Evolutionary conservation across 1,140 invertebrate species (phyloP), one percentile per base, ranked within the genome.

Genomic region (Pseudomyrmex flavicornis): DNA sequence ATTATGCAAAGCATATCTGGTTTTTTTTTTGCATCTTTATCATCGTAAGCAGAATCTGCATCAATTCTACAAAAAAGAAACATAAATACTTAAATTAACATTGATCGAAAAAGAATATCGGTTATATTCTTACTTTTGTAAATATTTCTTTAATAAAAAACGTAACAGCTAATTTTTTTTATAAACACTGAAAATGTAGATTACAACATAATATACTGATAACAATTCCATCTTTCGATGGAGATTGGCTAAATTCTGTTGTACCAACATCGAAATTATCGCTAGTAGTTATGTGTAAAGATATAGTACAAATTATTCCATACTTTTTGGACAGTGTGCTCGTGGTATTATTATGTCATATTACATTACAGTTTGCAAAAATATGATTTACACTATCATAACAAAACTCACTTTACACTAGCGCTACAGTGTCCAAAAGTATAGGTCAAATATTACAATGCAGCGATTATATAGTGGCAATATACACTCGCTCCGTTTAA

Each of bases 101-200:
- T 91, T 56, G 73, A 84, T 90, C 87, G 85, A 91, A 91, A 87
- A 90, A 35, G 35, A 91, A 91, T 88, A 90, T 91, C 65, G 79
- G 59, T 90, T 80, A 87, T 35, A 35, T 89, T 87, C 80, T 86
- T 89, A 86, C 73, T 91, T 91, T 91, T 89, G 90, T 91, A 91
- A 91, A 91, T 91, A 89, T 91, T 91, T 91, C 90, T 91, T 91
- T 91, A 91, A 91, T 91, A 89, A 92, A 92, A 92, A 91, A 91
- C 85, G 89, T 92, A 93, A 93, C 91, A 92, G 88, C 88, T 92
- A 90, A 91, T 85, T 88, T 85, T 83, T 88, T 91, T 88, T 91
- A 92, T 92, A 92, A 93, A 92, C 89, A 92, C 89, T 91, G 90
- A 91, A 91, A 91, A 93, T 93, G 90, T 90, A 92, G 89, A 92